Conservation (phyloP, 2,113 vertebrate species). For the Ptyas mucosa region DNA sequence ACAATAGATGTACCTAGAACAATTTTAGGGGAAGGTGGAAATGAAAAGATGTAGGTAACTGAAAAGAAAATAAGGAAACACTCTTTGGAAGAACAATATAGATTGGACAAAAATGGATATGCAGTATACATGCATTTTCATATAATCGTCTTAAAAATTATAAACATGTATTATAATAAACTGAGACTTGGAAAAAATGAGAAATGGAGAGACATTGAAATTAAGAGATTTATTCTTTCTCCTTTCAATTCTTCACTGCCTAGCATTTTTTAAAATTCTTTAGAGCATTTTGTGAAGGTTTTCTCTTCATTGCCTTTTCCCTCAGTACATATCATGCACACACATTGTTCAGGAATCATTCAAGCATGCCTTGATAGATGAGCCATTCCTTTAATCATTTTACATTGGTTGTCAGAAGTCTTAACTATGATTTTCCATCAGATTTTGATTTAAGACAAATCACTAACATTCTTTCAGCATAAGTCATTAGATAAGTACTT, state of each 20-base stretch:
- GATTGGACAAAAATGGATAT: not conserved
- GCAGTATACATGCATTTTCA: not conserved
- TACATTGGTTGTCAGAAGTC: not conserved
- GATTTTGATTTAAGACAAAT: not conserved
- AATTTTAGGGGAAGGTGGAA: not conserved
- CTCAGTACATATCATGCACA: not conserved
- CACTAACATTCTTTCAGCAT: not conserved
- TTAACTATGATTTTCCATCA: not conserved
- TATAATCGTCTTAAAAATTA: not conserved
- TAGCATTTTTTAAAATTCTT: not conserved
- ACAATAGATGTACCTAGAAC: not conserved
- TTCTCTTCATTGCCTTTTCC: not conserved
- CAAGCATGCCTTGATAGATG: not conserved
- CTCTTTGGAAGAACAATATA: not conserved
- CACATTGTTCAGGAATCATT: not conserved
- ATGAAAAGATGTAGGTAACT: not conserved
- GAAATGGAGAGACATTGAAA: not conserved
- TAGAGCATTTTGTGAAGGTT: not conserved
- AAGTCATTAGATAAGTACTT: not conserved
- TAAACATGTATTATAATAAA: not conserved
- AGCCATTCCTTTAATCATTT: not conserved
- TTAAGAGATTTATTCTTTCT: not conserved
- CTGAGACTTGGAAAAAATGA: not conserved
- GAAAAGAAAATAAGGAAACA: not conserved
- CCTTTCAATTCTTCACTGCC: not conserved